Evolutionary conservation across 2,797 vertebrate genomes (phyloP), one percentile per base, ranked within the genome.

Genomic region (Hyperoplus lanceolatus): DNA sequence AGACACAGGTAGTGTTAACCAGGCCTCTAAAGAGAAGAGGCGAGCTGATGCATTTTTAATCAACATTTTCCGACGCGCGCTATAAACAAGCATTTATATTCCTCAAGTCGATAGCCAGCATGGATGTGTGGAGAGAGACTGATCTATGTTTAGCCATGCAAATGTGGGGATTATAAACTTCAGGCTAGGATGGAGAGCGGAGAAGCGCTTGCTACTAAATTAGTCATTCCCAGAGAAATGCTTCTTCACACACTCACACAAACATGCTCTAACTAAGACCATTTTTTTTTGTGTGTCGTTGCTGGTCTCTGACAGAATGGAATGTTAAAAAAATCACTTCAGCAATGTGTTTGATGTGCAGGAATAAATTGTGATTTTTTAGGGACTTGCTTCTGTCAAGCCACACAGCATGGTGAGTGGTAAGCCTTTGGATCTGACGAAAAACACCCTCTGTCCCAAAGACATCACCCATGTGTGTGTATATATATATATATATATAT

Each of bases 121-220:
- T 29, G 79, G 75, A 70, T 87, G 83, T 84, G 89, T 70, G 74
- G 79, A 81, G 85, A 87, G 79, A 81, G 85, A 87, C 86, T 90
- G 89, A 87, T 91, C 91, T 93, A 92, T 91, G 90, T 92, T 94
- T 92, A 93, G 91, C 84, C 84, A 90, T 92, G 92, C 87, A 92
- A 92, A 93, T 94, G 82, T 84, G 85, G 77, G 89, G 92, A 94
- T 93, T 93, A 91, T 29, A 91, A 92, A 92, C 89, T 91, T 82
- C 63, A 85, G 87, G 85, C 90, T 74, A 80, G 83, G 89, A 87
- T 84, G 87, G 66, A 84, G 82, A 90, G 88, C 64, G 1, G 66
- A 68, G 69, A 88, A 70, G 72, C 36, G 21, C 81, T 75, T 5
- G 42, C 87, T 87, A 83, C 83, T 90, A 88, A 91, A 93, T 91